Base-by-base conservation (phyloP, 2,113 vertebrate species). In the Nicator chloris region DNA sequence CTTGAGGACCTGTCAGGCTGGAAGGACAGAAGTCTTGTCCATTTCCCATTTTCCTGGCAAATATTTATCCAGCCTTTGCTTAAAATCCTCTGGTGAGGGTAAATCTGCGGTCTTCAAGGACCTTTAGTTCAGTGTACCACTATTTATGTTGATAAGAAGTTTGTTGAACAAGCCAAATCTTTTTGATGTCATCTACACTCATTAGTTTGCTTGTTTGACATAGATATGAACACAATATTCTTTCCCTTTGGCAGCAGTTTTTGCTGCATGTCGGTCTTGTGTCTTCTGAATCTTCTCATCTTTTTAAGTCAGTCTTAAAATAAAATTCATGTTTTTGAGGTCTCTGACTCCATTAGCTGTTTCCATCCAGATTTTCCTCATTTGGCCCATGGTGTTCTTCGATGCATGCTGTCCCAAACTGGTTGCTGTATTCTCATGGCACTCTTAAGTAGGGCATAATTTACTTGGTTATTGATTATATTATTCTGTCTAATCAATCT, bases 391-490 rank as follows among this genome's bases (percentile, higher is more conserved):
- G 11, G 16, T 39, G 13, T 47, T 83, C 59, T 72, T 56, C 3
- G 2, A 65, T 70, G n/a, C 17, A 2, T 66, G 35, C 27, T 75
- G 47, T 21, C 24, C 15, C 9, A 78, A 81, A 60, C 23, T 39
- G 37, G 31, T 49, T 13, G 8, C 40, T 0, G 0, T 47, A 51
- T 35, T 81, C 22, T 26, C 11, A 35, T 8, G 59, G 33, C n/a
- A 28, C 11, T 56, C 37, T 15, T 45, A 66, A 71, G 9, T 17
- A 75, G 33, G 66, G 23, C 23, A 5, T 15, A 78, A 54, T 90
- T 78, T 3, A 57, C n/a, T 9, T 53, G n/a, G 14, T 50, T 82
- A 82, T 70, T 17, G 7, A 50, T 60, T 42, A 33, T 22, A 60
- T 49, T 73, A 42, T 66, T 35, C 40, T 66, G 57, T 64, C 28